These are phyloP conservation scores for Loris lydekkerianus DNA, from an alignment of 2,797 vertebrate genomes.

Conservation along the genomic window DNA sequence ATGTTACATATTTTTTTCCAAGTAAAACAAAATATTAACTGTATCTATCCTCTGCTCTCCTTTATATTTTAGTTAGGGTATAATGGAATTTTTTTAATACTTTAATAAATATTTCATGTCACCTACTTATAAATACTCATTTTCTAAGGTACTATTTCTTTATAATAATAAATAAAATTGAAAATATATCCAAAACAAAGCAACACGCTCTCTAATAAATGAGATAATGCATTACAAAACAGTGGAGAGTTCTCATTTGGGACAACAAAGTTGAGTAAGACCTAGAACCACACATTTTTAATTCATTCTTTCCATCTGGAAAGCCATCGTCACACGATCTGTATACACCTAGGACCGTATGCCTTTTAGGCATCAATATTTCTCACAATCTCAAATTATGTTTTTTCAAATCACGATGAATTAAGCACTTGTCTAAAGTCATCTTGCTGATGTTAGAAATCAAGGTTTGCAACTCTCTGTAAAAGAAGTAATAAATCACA, in stretches of 20 bases:
- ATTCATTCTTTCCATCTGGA: neutral
- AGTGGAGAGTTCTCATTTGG: neutral
- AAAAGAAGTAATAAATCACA: constrained; percentile 37
- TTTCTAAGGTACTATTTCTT: neutral
- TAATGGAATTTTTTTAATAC: neutral
- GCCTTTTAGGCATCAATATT: neutral
- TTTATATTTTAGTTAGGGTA: neutral
- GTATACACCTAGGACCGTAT: neutral
- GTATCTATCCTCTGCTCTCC: neutral
- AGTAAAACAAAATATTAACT: neutral
- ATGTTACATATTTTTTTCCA: neutral
- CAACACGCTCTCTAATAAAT: neutral
- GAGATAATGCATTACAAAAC: neutral
- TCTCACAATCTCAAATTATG: neutral
- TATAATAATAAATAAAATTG: neutral
- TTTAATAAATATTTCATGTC: constrained; percentile 4
- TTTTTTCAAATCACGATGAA: neutral
- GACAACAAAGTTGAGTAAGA: neutral
- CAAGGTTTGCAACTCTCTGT: neutral
- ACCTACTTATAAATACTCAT: neutral
- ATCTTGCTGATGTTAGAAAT: constrained; percentile 29
- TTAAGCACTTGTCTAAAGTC: neutral
- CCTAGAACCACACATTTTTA: neutral
- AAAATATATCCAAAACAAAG: neutral
- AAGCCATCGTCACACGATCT: neutral